phyloP scores from a whole-genome alignment of 2,888 invertebrate species.

The Epinotia bilunana region DNA sequence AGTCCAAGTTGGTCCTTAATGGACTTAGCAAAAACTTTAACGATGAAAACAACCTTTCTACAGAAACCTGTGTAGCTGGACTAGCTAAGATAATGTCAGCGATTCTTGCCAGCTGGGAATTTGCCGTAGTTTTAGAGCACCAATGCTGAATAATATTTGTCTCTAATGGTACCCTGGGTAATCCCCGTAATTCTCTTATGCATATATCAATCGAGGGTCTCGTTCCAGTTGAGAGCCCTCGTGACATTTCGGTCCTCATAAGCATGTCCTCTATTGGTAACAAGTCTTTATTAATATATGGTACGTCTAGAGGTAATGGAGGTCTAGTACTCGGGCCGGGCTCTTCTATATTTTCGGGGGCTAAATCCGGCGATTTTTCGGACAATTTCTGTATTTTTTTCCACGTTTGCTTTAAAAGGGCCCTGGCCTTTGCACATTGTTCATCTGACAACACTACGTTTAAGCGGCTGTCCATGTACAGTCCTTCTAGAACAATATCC shows the following conservation, averaged over 20 bases:
- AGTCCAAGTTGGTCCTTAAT: conserved; percentile 14
- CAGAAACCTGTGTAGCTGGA: conserved; percentile 15
- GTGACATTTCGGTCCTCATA: not conserved
- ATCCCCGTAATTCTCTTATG: not conserved
- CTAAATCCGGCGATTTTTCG: not conserved
- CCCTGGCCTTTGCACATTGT: conserved; percentile 18
- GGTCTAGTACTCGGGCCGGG: not conserved
- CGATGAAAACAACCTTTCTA: conserved; percentile 17
- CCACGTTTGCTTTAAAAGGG: conserved; percentile 18
- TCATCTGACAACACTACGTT: conserved; percentile 16
- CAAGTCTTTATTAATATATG: not conserved
- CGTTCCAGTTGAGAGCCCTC: conserved; percentile 1
- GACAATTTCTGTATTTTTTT: not conserved
- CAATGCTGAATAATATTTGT: conserved; percentile 17
- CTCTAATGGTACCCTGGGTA: conserved; percentile 16
- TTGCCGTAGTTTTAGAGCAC: not conserved
- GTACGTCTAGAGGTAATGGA: too few species aligned
- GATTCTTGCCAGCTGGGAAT: conserved; percentile 10
- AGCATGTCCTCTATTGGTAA: not conserved
- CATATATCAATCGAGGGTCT: not conserved
- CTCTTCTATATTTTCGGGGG: not conserved
- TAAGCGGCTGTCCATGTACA: conserved; percentile 15
- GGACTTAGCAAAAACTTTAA: conserved; percentile 19
- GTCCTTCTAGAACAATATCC: conserved; percentile 18
- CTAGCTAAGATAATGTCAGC: conserved; percentile 6